phyloP scores from a whole-genome alignment of 2,113 vertebrate species.

The Bujurquina vittata region DNA sequence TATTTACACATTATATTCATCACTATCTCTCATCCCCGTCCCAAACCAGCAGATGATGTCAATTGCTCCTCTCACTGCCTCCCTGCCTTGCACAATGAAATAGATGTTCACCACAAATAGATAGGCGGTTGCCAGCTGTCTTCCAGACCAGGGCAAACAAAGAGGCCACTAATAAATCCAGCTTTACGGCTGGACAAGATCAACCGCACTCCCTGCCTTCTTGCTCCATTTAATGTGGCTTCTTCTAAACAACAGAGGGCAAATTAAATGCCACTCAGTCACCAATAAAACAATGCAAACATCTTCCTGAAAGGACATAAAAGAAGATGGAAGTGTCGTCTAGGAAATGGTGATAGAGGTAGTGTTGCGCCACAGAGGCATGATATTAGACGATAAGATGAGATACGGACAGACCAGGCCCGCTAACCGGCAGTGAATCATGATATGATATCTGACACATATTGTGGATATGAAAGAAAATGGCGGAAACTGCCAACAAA shows the following conservation, averaged over 20 bases:
- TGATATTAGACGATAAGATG: constrained; percentile 63
- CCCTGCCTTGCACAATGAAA: constrained; percentile 72
- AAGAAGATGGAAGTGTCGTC: constrained; percentile 73
- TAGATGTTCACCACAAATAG: constrained; percentile 78
- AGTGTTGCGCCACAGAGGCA: constrained; percentile 27
- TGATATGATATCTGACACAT: constrained; percentile 65
- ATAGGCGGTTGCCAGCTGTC: constrained; percentile 82
- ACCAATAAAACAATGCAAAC: constrained; percentile 78
- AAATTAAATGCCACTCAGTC: constrained; percentile 81
- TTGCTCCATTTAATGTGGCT: constrained; percentile 74
- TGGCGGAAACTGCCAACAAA: constrained; percentile 14
- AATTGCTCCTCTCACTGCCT: constrained; percentile 69
- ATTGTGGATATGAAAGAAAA: constrained; percentile 43
- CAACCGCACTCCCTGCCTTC: constrained; percentile 71
- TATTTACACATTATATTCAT: constrained; percentile 84
- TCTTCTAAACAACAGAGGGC: constrained; percentile 63
- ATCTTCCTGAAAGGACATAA: constrained; percentile 74
- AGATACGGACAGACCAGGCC: constrained; percentile 60
- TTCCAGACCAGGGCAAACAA: constrained; percentile 79
- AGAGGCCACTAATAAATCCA: constrained; percentile 81
- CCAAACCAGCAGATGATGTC: constrained; percentile 73
- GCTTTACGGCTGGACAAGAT: constrained; percentile 77
- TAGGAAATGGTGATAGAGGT: constrained; percentile 65
- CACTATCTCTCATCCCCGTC: constrained; percentile 77
- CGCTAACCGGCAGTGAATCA: constrained; percentile 59